A percentile compares a stretch with the other conserved stretches of the same genome.
Evolutionary conservation across 1,140 invertebrate genomes (phyloP).

Genomic region (Lethocerus indicus): DNA sequence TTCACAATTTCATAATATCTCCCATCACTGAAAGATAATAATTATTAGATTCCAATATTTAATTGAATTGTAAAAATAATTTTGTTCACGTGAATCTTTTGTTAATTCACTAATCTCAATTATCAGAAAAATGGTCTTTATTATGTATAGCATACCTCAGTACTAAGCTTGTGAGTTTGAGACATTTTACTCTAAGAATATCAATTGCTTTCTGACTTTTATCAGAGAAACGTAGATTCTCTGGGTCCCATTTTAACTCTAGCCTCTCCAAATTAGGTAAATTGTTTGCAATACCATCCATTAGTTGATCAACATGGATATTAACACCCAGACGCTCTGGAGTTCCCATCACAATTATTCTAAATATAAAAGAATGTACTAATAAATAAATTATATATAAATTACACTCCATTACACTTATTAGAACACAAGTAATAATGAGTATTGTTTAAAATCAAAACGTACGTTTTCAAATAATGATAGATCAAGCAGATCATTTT

Average conservation of each 20-base stretch:
- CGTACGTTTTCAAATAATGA: neutral
- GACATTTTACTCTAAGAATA: constrained; percentile 71
- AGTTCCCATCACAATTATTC: constrained; percentile 94
- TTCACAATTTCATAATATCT: constrained; percentile 99
- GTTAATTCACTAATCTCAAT: neutral
- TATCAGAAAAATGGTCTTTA: neutral
- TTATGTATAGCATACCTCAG: constrained; percentile 51
- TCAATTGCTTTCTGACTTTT: constrained; percentile 97
- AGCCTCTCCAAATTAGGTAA: constrained; percentile 76
- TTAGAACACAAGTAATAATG: no score
- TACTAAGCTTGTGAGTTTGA: constrained; percentile 66
- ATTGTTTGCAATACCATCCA: constrained; percentile 92
- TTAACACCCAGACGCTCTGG: constrained; percentile 89
- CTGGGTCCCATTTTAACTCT: constrained; percentile 95
- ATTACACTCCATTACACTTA: no score
- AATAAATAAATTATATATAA: neutral
- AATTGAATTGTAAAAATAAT: neutral
- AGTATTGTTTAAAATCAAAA: no score
- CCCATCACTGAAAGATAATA: constrained; percentile 58
- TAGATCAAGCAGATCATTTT: neutral
- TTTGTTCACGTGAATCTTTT: neutral
- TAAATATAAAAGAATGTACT: constrained; percentile 26
- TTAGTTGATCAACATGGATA: constrained; percentile 91
- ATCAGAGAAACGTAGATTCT: constrained; percentile 94
- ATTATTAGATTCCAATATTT: neutral